Evolutionary conservation across 2,888 invertebrate species (phyloP).

Genomic region (Cyrtodaria siliqua): DNA sequence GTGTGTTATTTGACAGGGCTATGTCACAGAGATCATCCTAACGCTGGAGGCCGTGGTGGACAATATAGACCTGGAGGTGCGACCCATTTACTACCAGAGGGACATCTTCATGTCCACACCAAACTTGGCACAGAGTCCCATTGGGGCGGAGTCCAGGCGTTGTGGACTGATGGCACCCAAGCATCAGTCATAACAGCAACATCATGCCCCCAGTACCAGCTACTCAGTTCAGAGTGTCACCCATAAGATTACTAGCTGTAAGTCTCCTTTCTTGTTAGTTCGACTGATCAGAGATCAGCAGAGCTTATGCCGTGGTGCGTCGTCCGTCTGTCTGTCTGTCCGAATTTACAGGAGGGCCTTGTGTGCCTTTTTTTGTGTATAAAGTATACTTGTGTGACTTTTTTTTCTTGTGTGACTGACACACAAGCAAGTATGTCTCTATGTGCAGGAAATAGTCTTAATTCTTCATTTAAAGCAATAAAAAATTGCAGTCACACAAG

Average conservation of each 20-base stretch:
- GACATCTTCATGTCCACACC: slow-evolving; percentile 99
- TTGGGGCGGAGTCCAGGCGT: slow-evolving; percentile 72
- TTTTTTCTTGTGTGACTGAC: too few species aligned
- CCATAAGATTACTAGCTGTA: slow-evolving; percentile 87
- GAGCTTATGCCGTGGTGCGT: too few species aligned
- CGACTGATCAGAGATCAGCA: too few species aligned
- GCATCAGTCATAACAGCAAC: slow-evolving; percentile 87
- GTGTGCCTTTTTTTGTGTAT: too few species aligned
- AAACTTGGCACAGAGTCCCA: slow-evolving; percentile 88
- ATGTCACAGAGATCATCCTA: slow-evolving; percentile 98
- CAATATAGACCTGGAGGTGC: slow-evolving; percentile 90
- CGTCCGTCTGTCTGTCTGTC: too few species aligned
- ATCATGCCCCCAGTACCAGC: slow-evolving; percentile 96
- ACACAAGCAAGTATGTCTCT: too few species aligned
- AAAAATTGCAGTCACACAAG: too few species aligned
- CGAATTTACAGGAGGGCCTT: too few species aligned
- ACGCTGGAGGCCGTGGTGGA: slow-evolving; percentile 98
- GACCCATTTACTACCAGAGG: slow-evolving; percentile 94
- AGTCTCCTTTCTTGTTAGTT: too few species aligned
- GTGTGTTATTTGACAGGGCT: slow-evolving; percentile 90
- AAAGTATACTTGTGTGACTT: too few species aligned
- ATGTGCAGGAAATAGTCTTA: too few species aligned
- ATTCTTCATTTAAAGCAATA: too few species aligned
- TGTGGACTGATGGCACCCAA: slow-evolving; percentile 81
- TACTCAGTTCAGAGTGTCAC: slow-evolving; percentile 92